A percentile compares a stretch with the other conserved stretches of the same genome.
Conservation (phyloP, 2,113 vertebrate species). For the Protomyctophum bolini region DNA sequence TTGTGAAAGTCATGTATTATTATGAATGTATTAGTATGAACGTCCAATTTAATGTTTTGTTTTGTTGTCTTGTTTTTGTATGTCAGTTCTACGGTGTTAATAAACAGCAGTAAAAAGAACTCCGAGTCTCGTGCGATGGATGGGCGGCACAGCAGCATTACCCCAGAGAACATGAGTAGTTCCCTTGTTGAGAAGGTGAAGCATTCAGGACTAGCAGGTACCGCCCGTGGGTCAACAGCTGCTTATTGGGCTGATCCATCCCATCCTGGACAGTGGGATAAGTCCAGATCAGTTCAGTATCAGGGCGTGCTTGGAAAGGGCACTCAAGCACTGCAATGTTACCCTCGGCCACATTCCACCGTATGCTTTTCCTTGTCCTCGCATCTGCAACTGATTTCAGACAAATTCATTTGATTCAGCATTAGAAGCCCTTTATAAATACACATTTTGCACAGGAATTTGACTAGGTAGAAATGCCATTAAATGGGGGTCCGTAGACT, state of each 20-base stretch:
- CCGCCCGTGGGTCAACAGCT: slow-evolving; percentile 27
- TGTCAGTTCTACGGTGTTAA: too few relatives aligned
- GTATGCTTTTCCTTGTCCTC: not conserved
- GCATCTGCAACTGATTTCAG: slow-evolving; percentile 21
- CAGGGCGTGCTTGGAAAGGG: rapidly evolving
- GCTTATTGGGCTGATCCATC: slow-evolving; percentile 18
- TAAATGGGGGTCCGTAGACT: too few relatives aligned
- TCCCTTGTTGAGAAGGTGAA: slow-evolving; percentile 48
- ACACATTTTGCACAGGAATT: not conserved
- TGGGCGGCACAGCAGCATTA: too few relatives aligned
- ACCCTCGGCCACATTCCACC: slow-evolving; percentile 10
- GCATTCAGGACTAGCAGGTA: slow-evolving; percentile 39
- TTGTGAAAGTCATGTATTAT: too few relatives aligned
- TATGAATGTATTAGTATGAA: too few relatives aligned
- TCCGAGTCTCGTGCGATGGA: too few relatives aligned
- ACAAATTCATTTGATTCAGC: not conserved
- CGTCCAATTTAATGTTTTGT: too few relatives aligned
- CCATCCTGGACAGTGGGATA: not conserved
- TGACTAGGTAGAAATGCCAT: not conserved
- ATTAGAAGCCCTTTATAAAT: not conserved
- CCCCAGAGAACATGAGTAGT: slow-evolving; percentile 59
- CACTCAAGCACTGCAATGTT: slow-evolving; percentile 57
- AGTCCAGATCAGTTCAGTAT: slow-evolving; percentile 36
- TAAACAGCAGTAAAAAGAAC: too few relatives aligned
- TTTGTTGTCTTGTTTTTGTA: too few relatives aligned